Evolutionary conservation across 2,888 invertebrate genomes (phyloP).

Genomic region (Leptinotarsa tumamoca): DNA sequence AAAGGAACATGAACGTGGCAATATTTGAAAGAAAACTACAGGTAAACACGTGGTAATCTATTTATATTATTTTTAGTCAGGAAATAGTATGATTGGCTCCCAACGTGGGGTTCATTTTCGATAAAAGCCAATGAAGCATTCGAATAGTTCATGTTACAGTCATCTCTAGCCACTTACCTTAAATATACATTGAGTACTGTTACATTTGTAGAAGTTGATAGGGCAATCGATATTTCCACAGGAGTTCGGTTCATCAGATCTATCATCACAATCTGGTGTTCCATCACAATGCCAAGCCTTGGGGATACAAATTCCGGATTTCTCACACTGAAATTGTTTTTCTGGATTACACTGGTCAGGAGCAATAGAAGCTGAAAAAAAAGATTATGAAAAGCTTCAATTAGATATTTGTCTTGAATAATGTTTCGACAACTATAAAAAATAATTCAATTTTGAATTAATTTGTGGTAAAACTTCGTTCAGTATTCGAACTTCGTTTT

Average conservation of each 20-base stretch:
- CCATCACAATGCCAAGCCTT: constrained; percentile 95
- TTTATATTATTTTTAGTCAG: no score
- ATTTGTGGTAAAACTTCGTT: no score
- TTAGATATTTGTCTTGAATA: no score
- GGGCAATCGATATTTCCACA: constrained; percentile 85
- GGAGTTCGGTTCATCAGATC: constrained; percentile 87
- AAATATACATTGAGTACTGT: constrained; percentile 88
- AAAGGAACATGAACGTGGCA: no score
- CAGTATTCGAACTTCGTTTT: no score
- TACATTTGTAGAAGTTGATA: constrained; percentile 84
- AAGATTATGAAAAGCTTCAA: neutral
- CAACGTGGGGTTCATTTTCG: neutral
- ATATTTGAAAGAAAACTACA: no score
- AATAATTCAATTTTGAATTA: no score
- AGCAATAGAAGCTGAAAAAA: constrained; percentile 74
- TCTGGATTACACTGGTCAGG: constrained; percentile 90
- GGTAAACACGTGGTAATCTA: no score
- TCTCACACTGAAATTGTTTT: constrained; percentile 90
- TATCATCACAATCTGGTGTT: constrained; percentile 90
- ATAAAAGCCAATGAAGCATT: neutral
- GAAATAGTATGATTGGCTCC: no score
- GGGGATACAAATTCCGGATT: constrained; percentile 92
- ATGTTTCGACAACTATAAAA: no score
- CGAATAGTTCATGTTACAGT: neutral
- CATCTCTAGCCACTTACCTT: constrained; percentile 66